A percentile compares a stretch with the other conserved stretches of the same genome.
Evolutionary conservation across 2,888 invertebrate genomes (phyloP).

Genomic region (Mongoloraphidia duomilia): DNA sequence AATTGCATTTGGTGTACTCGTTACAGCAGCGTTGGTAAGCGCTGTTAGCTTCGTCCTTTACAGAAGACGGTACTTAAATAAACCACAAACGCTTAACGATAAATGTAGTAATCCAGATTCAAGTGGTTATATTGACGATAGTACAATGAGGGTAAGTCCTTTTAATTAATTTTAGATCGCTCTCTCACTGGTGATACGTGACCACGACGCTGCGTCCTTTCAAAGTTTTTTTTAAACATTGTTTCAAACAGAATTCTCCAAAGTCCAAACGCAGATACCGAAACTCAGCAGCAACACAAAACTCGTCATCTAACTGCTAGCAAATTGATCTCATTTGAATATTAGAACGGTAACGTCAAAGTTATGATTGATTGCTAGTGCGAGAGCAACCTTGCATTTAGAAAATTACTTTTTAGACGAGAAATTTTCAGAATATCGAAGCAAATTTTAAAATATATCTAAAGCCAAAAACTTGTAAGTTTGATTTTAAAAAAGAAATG

Average conservation of each 20-base stretch:
- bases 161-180: constrained; percentile 4
- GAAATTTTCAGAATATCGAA: too few species aligned
- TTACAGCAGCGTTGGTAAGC: constrained; percentile 46
- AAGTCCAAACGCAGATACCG: not conserved
- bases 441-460: too few species aligned
- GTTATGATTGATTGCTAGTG: not conserved
- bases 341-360: too few species aligned
- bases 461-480: not conserved
- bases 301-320: too few species aligned
- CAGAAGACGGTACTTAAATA: constrained; percentile 58
- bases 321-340: too few species aligned
- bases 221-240: not conserved
- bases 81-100: constrained; percentile 69
- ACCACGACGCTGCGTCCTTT: not conserved
- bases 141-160: constrained; percentile 62
- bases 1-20: constrained; percentile 51
- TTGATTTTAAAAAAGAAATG: not conserved
- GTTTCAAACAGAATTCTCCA: not conserved
- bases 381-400: not conserved
- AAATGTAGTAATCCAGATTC: constrained; percentile 76
- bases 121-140: constrained; percentile 75
- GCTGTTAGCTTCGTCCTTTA: constrained; percentile 54
- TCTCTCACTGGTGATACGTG: not conserved
- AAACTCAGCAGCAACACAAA: too few species aligned
- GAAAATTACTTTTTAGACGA: not conserved